Evolutionary conservation across 2,797 vertebrate genomes (phyloP).

Genomic region (Hipposideros larvatus): DNA sequence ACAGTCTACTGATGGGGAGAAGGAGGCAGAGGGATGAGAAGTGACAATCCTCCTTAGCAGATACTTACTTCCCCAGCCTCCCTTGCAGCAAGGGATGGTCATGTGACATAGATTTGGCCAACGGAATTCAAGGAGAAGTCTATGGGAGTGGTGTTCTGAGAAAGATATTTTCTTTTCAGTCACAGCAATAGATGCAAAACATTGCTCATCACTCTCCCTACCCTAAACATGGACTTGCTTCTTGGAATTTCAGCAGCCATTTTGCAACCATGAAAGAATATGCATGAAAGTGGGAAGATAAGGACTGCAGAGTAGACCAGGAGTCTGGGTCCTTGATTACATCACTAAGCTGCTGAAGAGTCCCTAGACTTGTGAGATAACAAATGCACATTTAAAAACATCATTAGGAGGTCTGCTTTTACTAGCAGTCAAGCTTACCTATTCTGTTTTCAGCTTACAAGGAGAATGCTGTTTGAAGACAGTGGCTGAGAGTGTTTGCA

Average conservation of each 20-base stretch:
- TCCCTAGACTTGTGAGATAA: background rate
- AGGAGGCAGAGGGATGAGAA: background rate
- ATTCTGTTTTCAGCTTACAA: background rate
- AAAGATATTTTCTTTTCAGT: background rate
- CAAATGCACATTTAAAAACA: background rate
- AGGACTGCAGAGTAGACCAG: background rate
- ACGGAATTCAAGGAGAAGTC: background rate
- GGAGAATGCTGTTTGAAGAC: background rate
- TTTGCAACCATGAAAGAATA: background rate
- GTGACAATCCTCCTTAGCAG: background rate
- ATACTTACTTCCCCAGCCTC: background rate
- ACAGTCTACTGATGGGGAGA: accelerated
- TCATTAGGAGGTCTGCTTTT: background rate
- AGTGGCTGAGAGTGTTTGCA: background rate
- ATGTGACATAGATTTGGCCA: background rate
- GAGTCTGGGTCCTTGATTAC: background rate
- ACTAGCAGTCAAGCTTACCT: background rate
- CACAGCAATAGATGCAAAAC: background rate
- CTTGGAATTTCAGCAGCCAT: background rate
- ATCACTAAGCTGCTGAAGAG: too few relatives aligned
- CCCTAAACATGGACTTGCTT: background rate
- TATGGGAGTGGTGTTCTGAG: background rate
- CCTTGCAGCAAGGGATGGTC: background rate
- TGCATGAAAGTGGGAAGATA: background rate
- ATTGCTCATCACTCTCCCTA: background rate